Percentiles rank a stretch among this genome's conserved stretches.
Evolutionary conservation across 2,113 vertebrate genomes (phyloP).

Genomic region (Triplophysa tibetana): DNA sequence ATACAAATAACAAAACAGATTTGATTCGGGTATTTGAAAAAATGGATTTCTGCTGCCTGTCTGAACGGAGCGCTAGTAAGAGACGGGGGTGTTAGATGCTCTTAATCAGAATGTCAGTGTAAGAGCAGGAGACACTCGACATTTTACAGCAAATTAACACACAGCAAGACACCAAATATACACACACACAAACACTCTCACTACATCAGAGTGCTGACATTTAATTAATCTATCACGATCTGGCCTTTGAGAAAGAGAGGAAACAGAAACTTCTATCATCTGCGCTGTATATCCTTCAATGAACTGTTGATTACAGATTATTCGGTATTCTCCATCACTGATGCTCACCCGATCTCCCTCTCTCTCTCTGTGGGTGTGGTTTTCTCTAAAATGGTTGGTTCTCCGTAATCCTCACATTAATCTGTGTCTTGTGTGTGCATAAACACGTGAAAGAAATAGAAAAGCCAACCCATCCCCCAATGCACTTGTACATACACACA

Average conservation of each 20-base stretch:
- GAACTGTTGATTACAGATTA: conserved; percentile 22
- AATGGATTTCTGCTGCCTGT: too few relatives aligned
- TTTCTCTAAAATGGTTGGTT: conserved; percentile 21
- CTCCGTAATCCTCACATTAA: conserved; percentile 29
- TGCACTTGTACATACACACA: background rate
- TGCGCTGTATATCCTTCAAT: background rate
- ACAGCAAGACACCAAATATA: conserved; percentile 19
- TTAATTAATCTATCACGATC: conserved; percentile 49
- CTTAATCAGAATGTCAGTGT: conserved; percentile 40
- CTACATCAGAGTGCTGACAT: conserved; percentile 48
- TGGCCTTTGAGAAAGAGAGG: conserved; percentile 30
- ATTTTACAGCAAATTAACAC: conserved; percentile 43
- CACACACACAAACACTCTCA: background rate
- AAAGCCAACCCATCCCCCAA: background rate
- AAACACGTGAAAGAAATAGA: conserved; percentile 7
- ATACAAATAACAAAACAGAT: too few relatives aligned
- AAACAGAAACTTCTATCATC: conserved; percentile 15
- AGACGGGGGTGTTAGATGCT: conserved; percentile 8
- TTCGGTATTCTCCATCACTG: background rate
- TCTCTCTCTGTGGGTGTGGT: background rate
- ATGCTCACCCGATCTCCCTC: background rate
- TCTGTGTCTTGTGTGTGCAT: conserved; percentile 22
- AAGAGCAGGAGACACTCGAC: conserved; percentile 33
- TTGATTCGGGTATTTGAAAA: too few relatives aligned
- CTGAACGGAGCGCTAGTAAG: background rate